Conservation (phyloP, 2,888 invertebrate species). For the Steinernema hermaphroditum region DNA sequence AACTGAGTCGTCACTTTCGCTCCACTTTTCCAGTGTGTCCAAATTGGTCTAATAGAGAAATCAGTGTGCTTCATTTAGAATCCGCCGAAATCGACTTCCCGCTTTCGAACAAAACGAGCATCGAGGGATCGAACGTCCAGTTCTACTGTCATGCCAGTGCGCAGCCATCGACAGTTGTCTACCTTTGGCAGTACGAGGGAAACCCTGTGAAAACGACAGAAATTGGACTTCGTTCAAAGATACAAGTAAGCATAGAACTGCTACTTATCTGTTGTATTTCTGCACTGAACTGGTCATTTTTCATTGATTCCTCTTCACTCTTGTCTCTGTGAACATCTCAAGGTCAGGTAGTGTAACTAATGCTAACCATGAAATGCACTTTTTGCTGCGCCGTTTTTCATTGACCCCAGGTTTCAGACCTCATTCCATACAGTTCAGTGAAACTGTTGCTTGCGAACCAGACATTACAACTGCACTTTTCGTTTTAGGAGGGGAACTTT, state of each 20-base stretch:
- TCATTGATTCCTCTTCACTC: neutral
- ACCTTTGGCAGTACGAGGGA: constrained; percentile 57
- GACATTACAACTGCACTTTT: constrained; percentile 32
- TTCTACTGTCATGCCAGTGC: constrained; percentile 63
- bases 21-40: constrained; percentile 55
- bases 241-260: constrained; percentile 43
- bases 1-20: constrained; percentile 41
- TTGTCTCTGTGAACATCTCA: neutral
- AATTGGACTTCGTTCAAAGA: constrained; percentile 54
- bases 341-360: constrained; percentile 21
- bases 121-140: constrained; percentile 57
- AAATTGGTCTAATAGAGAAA: constrained; percentile 1
- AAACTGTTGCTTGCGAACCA: neutral
- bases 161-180: constrained; percentile 52
- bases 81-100: constrained; percentile 46
- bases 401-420: constrained; percentile 17
- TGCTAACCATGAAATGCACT: constrained; percentile 25
- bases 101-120: constrained; percentile 58
- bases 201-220: constrained; percentile 52
- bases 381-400: neutral
- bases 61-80: constrained; percentile 39
- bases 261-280: neutral
- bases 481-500: constrained; percentile 58
- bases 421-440: neutral
- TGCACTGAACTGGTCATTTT: constrained; percentile 2